These are phyloP conservation scores for Nematopogon swammerdamellus DNA, from an alignment of 2,888 invertebrate genomes.

Conservation along the genomic window DNA sequence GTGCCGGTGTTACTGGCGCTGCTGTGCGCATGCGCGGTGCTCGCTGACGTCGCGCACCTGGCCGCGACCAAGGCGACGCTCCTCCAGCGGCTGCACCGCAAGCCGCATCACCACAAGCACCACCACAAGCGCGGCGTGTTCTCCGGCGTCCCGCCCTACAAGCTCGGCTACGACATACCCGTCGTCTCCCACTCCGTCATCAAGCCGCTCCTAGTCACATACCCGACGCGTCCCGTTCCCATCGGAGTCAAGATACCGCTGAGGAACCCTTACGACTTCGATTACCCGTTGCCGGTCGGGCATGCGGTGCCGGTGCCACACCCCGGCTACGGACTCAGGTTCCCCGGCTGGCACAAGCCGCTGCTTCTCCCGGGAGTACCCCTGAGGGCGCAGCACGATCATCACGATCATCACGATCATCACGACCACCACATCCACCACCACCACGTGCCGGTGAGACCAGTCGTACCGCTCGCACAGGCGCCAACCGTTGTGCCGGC, in stretches of 20 bases:
- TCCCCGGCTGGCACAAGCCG: slow-evolving; percentile 22
- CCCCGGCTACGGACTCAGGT: slow-evolving; percentile 34
- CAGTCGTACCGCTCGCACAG: slow-evolving; percentile 28
- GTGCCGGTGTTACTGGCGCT: slow-evolving; percentile 42
- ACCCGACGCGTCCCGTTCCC: slow-evolving; percentile 43
- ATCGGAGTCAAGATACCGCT: slow-evolving; percentile 44
- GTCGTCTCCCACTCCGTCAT: slow-evolving; percentile 43
- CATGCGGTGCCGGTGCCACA: slow-evolving; percentile 34
- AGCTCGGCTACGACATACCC: slow-evolving; percentile 46
- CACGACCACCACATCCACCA: slow-evolving; percentile 42
- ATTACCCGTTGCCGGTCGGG: slow-evolving; percentile 32
- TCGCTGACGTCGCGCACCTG: slow-evolving; percentile 30
- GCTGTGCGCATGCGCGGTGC: slow-evolving; percentile 27
- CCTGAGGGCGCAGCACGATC: slow-evolving; percentile 27
- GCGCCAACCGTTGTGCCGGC: slow-evolving; percentile 15
- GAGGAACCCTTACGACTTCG: slow-evolving; percentile 24
- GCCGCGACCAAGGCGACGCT: slow-evolving; percentile 29
- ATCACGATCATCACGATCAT: slow-evolving; percentile 40
- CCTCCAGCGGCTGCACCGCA: slow-evolving; percentile 20
- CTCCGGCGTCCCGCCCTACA: slow-evolving; percentile 40
- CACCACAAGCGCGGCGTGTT: slow-evolving; percentile 43
- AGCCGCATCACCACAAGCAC: slow-evolving; percentile 2
- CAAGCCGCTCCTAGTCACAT: slow-evolving; percentile 43
- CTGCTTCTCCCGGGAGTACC: neutral
- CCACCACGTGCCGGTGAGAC: slow-evolving; percentile 35